Percentiles rank a stretch among this genome's conserved stretches.
Evolutionary conservation across 2,113 vertebrate species (phyloP).

Genomic region (Prinia subflava): DNA sequence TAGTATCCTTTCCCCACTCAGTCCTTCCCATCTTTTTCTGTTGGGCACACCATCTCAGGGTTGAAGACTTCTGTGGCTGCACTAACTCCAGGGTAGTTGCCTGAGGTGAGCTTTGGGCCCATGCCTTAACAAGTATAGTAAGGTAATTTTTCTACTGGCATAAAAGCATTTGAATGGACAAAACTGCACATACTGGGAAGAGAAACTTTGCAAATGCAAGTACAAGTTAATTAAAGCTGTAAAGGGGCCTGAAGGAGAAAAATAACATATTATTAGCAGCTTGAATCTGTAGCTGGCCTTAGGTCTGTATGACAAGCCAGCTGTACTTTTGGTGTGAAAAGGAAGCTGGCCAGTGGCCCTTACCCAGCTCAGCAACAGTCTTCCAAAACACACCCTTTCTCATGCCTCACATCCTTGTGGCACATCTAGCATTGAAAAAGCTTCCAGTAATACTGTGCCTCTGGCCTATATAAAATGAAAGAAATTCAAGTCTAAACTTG

Average conservation of each 20-base stretch:
- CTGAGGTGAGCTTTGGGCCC: not conserved
- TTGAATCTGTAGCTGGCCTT: not conserved
- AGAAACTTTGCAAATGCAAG: not conserved
- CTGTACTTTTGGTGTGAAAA: constrained; percentile 7
- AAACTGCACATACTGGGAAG: not conserved
- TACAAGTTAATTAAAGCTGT: constrained; percentile 34
- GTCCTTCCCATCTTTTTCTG: not conserved
- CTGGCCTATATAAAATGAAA: constrained; percentile 15
- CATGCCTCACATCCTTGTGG: constrained; percentile 20
- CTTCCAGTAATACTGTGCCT: constrained; percentile 35
- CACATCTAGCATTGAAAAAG: not conserved
- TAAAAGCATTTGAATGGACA: not conserved
- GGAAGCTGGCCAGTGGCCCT: constrained; percentile 33
- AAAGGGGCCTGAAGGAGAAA: constrained; percentile 36
- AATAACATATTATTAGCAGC: constrained; percentile 9
- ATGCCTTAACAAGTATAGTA: not conserved
- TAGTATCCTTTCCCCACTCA: not conserved
- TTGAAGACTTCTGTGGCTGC: not conserved
- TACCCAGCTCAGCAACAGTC: not conserved
- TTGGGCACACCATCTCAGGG: not conserved
- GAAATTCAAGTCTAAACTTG: constrained; percentile 50
- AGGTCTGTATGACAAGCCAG: not conserved
- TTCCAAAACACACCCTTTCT: constrained; percentile 34
- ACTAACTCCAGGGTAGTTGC: not conserved
- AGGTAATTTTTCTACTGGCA: not conserved